Base-by-base conservation (phyloP, 2,888 invertebrate genomes). In the Aleiodes testaceus region DNA sequence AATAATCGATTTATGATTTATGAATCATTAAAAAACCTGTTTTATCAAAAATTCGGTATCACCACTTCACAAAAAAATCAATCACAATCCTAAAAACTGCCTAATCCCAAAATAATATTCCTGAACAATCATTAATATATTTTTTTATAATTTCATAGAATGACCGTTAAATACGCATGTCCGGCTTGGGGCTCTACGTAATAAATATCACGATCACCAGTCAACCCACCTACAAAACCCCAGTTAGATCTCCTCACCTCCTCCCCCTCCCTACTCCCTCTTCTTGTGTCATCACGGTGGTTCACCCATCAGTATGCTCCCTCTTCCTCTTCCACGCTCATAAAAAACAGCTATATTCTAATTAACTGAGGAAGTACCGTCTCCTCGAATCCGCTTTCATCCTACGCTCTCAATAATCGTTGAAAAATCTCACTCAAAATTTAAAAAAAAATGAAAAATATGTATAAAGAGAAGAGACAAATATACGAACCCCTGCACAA, bases 271-370 rank as follows among this genome's bases (percentile, higher is more conserved):
- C 71, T 26, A 26, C 26, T 26, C 26, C 63, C 70, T 73, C 69
- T 72, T 70, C 67, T 68, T 72, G 66, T 30, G 20, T 36, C 65
- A 45, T 18, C 42, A 44, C 59, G 72, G 73, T 73, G 72, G 44
- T 63, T 63, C 45, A 73, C 68, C 69, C 80, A 79, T 79, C 79
- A 81, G 72, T 77, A 73, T 78, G 82, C 80, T 83, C 86, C 86
- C 86, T 85, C 84, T 87, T 87, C 87, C 86, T 87, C 85, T 87
- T 87, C 85, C 85, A 86, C 87, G 86, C 86, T 86, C 86, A 86
- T 87, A 86, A 86, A 87, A 87, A 87, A 86, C 85, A 85, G 86
- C 86, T 85, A 87, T 85, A 86, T 87, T 86, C 83, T 86, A 86
- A 87, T 87, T 84, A 86, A 81, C 78, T 78, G 81, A 81, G 80